These are phyloP conservation scores for Chascanopsetta lugubris DNA, from an alignment of 2,113 vertebrate genomes.

Conservation along the genomic window DNA sequence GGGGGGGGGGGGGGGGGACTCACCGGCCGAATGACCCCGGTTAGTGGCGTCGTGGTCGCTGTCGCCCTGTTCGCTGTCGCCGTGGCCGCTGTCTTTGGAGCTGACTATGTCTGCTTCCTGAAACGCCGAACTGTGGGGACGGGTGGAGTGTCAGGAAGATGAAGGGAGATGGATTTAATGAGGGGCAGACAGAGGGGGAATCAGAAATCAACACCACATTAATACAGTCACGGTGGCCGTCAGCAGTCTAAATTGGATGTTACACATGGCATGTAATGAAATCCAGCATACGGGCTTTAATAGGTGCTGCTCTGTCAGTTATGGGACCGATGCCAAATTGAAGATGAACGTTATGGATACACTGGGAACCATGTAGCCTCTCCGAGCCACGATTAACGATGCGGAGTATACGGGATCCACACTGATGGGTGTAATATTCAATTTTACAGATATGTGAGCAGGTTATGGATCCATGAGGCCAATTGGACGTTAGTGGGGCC, in stretches of 20 bases:
- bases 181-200: conserved; percentile 33
- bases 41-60: conserved; percentile 99
- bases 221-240: conserved; percentile 63
- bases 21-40: conserved; percentile 96
- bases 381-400: conserved; percentile 54
- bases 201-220: conserved; percentile 60
- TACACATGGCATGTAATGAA: conserved; percentile 75
- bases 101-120: conserved; percentile 99
- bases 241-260: conserved; percentile 75
- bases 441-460: conserved; percentile 50
- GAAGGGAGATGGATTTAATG: conserved; percentile 31
- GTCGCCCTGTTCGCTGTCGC: conserved; percentile 99
- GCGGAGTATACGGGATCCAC: conserved; percentile 39
- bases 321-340: conserved; percentile 67
- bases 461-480: conserved; percentile 32
- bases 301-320: conserved; percentile 64
- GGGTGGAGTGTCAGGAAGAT: no score
- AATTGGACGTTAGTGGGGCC: conserved; percentile 41
- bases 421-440: conserved; percentile 51
- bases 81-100: conserved; percentile 99
- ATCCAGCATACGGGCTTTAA: conserved; percentile 70
- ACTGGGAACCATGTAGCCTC: conserved; percentile 55
- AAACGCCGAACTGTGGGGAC: conserved; percentile 94
- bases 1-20: conserved; percentile 64
- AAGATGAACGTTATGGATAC: conserved; percentile 70